phyloP scores from a whole-genome alignment of 2,113 vertebrate species.

The Potamarius usumacintae region DNA sequence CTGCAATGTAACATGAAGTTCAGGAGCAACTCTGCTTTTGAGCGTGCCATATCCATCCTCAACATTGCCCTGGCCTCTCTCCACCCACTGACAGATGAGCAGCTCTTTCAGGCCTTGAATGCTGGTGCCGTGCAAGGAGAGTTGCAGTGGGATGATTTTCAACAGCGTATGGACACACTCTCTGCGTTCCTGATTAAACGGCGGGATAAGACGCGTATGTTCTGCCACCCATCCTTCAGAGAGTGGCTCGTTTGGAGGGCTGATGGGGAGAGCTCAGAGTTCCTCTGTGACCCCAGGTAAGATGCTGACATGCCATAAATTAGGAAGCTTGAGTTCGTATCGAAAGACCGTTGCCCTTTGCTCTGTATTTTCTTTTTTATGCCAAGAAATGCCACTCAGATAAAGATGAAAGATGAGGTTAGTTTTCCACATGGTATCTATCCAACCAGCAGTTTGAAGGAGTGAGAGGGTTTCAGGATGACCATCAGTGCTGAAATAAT shows the following conservation, averaged over 20 bases:
- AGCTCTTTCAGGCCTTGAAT: constrained; percentile 93
- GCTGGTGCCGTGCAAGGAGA: constrained; percentile 81
- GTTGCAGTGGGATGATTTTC: constrained; percentile 92
- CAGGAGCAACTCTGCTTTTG: constrained; percentile 90
- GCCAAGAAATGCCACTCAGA: neutral
- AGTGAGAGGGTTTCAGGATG: neutral
- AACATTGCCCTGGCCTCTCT: constrained; percentile 92
- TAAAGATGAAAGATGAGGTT: neutral
- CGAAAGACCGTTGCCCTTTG: neutral
- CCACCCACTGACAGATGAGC: constrained; percentile 96
- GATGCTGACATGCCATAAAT: constrained; percentile 34
- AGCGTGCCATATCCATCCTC: constrained; percentile 86
- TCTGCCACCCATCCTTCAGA: constrained; percentile 96
- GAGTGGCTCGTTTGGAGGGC: constrained; percentile 97
- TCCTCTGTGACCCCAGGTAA: constrained; percentile 96
- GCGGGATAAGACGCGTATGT: constrained; percentile 96
- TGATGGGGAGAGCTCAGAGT: constrained; percentile 91
- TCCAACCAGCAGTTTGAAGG: neutral
- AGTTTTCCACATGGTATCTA: neutral
- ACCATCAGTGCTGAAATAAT: neutral
- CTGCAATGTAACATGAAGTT: constrained; percentile 99
- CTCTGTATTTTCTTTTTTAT: neutral
- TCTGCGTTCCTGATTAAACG: constrained; percentile 90
- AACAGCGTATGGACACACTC: constrained; percentile 89
- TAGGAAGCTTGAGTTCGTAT: neutral